These are phyloP conservation scores for Brachionus paranguensis DNA, from an alignment of 1,140 invertebrate genomes.

Conservation along the genomic window DNA sequence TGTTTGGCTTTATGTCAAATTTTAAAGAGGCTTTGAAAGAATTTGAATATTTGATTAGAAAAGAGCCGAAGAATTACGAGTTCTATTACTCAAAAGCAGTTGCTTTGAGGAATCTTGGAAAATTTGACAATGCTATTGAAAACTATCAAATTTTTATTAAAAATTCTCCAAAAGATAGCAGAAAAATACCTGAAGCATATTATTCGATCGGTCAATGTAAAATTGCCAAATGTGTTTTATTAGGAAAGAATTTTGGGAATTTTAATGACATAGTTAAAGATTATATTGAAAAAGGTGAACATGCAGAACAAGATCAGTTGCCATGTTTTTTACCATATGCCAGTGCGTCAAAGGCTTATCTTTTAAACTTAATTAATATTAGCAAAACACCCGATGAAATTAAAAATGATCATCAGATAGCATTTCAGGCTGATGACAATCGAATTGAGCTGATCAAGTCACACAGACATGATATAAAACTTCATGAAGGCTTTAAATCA, in stretches of 20 bases:
- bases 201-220: background rate
- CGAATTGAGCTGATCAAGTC: background rate
- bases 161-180: background rate
- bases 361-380: background rate
- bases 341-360: background rate
- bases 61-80: no score
- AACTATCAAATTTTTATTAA: background rate
- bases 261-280: no score
- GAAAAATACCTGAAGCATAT: background rate
- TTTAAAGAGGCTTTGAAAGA: background rate
- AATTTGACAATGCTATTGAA: background rate
- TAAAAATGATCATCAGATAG: background rate
- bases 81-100: no score
- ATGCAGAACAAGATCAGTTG: constrained; percentile 1
- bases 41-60: background rate
- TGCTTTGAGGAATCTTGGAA: background rate
- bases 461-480: background rate
- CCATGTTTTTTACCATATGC: constrained; percentile 22
- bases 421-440: background rate
- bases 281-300: background rate
- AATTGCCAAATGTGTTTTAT: no score
- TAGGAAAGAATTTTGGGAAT: no score
- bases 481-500: background rate
- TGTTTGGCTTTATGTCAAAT: background rate
- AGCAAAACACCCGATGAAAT: background rate